A percentile compares a stretch with the other conserved stretches of the same genome.
These are phyloP conservation scores for Tipula confusa DNA, from an alignment of 2,888 invertebrate genomes.

Conservation along the genomic window DNA sequence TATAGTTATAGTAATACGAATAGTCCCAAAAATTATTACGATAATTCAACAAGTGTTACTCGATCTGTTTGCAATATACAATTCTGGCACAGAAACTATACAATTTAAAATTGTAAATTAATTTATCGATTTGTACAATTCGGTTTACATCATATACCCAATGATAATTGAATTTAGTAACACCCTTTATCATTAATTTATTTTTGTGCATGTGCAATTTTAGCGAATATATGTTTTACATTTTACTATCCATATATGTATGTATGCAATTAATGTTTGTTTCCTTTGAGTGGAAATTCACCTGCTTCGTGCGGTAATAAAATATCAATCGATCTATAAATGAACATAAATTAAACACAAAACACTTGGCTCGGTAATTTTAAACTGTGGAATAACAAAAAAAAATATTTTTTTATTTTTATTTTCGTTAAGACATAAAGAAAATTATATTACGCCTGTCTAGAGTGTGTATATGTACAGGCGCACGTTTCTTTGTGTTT, in stretches of 20 bases:
- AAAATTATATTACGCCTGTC: not conserved
- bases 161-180: not conserved
- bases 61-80: not conserved
- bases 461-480: not conserved
- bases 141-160: not conserved
- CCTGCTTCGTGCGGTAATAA: not conserved
- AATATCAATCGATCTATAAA: not conserved
- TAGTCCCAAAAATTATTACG: not conserved
- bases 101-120: not conserved
- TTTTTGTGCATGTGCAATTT: too few species aligned
- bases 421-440: not conserved
- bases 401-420: not conserved
- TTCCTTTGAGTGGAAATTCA: not conserved
- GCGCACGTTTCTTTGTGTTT: not conserved
- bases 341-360: not conserved
- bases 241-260: not conserved
- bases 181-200: not conserved
- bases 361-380: not conserved
- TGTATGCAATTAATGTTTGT: not conserved
- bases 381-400: not conserved
- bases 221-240: not conserved
- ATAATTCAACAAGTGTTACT: not conserved
- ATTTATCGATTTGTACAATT: conserved; percentile 12
- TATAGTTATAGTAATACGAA: not conserved
- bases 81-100: not conserved